These are phyloP conservation scores for Sebastes flavidus DNA, from an alignment of 2,797 vertebrate genomes.

Conservation along the genomic window DNA sequence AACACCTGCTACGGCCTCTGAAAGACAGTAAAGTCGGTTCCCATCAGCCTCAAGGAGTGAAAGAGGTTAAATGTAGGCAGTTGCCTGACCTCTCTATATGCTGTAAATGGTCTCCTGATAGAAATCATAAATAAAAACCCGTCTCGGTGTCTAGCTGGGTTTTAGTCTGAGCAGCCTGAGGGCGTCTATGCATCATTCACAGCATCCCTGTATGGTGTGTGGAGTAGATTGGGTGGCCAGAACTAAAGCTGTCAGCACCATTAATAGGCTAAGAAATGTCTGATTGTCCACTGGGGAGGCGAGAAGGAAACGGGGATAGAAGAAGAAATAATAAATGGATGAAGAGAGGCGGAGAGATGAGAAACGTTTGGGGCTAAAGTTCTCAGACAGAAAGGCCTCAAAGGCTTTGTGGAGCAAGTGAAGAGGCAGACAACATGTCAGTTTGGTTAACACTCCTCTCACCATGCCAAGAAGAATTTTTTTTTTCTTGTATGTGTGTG, in stretches of 20 bases:
- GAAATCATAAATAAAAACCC: slow-evolving; percentile 11
- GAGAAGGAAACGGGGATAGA: neutral
- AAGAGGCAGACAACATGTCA: neutral
- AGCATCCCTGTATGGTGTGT: neutral
- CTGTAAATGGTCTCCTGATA: neutral
- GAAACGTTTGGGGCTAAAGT: neutral
- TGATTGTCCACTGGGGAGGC: slow-evolving; percentile 1
- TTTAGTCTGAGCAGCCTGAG: slow-evolving; percentile 7
- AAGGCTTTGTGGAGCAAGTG: slow-evolving; percentile 5
- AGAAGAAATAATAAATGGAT: slow-evolving; percentile 5
- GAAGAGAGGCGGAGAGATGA: neutral
- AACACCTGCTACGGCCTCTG: no score
- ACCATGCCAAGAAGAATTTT: neutral
- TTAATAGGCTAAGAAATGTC: slow-evolving; percentile 37
- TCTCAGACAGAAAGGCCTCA: slow-evolving; percentile 3
- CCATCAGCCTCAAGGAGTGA: no score
- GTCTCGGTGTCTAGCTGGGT: neutral
- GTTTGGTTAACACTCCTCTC: neutral
- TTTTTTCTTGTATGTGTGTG: neutral
- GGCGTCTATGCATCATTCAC: slow-evolving; percentile 17
- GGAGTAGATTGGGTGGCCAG: slow-evolving; percentile 23
- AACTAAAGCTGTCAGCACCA: slow-evolving; percentile 39
- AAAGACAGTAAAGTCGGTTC: no score
- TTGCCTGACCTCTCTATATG: neutral
- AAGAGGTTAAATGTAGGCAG: neutral